phyloP scores from a whole-genome alignment of 2,797 vertebrate genomes.

The Macrochelys suwanniensis region DNA sequence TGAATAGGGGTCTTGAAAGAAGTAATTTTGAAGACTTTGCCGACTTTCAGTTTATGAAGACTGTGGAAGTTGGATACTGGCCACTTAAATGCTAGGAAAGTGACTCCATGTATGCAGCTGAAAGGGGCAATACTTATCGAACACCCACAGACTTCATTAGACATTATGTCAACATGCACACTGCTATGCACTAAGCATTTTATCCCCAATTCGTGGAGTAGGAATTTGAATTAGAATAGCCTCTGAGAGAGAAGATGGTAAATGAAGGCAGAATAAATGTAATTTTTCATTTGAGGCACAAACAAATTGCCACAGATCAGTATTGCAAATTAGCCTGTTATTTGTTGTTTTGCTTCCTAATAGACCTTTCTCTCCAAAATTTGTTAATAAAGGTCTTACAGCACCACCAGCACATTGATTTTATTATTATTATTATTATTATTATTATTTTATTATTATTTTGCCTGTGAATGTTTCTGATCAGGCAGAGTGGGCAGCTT shows the following conservation, averaged over 20 bases:
- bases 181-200: conserved; percentile 51
- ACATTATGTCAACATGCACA: conserved; percentile 17
- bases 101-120: background rate
- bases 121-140: background rate
- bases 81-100: background rate
- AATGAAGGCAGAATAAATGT: conserved; percentile 65
- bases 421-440: too few relatives aligned
- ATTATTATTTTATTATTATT: too few relatives aligned
- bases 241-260: conserved; percentile 35
- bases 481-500: conserved; percentile 16
- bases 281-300: conserved; percentile 71
- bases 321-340: conserved; percentile 73
- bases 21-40: background rate
- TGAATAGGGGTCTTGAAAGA: background rate
- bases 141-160: background rate
- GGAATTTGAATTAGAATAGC: conserved; percentile 54
- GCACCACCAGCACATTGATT: background rate
- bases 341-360: conserved; percentile 58
- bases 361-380: conserved; percentile 50
- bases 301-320: conserved; percentile 62
- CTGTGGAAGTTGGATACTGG: background rate
- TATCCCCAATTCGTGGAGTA: conserved; percentile 47
- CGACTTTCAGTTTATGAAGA: background rate
- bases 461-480: conserved; percentile 2
- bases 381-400: conserved; percentile 48